Conservation (phyloP, 2,888 invertebrate genomes). For the Molanna angustata region DNA sequence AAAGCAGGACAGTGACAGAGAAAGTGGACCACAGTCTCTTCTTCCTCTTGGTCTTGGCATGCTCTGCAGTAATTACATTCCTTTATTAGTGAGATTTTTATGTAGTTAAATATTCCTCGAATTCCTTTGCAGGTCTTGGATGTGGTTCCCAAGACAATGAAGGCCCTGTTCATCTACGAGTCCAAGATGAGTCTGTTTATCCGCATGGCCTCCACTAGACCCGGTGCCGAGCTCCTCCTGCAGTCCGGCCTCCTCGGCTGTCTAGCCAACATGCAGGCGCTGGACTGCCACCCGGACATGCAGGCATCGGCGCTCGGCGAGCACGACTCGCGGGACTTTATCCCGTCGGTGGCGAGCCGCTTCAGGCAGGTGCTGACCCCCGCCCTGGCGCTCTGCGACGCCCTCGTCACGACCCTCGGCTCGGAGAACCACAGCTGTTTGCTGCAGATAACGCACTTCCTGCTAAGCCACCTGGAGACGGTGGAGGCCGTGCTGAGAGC, state of each 20-base stretch:
- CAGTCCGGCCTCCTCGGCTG: slow-evolving; percentile 74
- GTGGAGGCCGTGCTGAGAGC: slow-evolving; percentile 75
- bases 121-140: slow-evolving; percentile 56
- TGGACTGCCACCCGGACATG: slow-evolving; percentile 71
- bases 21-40: no score
- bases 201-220: slow-evolving; percentile 63
- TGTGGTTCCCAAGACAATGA: slow-evolving; percentile 64
- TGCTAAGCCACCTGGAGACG: slow-evolving; percentile 79
- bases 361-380: slow-evolving; percentile 84
- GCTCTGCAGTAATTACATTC: no score
- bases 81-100: no score
- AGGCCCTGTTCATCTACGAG: slow-evolving; percentile 81
- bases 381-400: slow-evolving; percentile 76
- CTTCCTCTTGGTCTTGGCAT: no score
- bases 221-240: slow-evolving; percentile 70
- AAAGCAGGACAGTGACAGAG: no score
- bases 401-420: slow-evolving; percentile 78
- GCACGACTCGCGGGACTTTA: slow-evolving; percentile 58
- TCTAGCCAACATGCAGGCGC: slow-evolving; percentile 65
- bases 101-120: no score
- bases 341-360: slow-evolving; percentile 64
- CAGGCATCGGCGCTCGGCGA: slow-evolving; percentile 46
- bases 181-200: slow-evolving; percentile 80
- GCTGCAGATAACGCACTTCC: slow-evolving; percentile 74
- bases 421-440: slow-evolving; percentile 80